Conservation (phyloP, 2,888 invertebrate genomes). For the Ophion ellenae region DNA sequence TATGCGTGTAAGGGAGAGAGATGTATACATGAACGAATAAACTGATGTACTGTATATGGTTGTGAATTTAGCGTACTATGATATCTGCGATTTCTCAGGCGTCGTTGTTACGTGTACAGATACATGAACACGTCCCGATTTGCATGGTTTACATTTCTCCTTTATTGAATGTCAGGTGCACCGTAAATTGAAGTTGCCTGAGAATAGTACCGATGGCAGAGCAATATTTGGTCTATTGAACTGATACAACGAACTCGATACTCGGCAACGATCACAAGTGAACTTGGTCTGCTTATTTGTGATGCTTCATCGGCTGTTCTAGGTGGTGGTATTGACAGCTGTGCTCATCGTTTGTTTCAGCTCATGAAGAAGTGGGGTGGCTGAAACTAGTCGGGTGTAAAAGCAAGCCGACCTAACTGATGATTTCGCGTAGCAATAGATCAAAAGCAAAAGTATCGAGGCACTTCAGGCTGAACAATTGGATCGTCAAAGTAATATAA, state of each 20-base stretch:
- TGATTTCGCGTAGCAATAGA: no score
- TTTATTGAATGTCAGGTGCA: slow-evolving; percentile 52
- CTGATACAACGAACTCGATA: slow-evolving; percentile 14
- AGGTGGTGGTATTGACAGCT: background rate
- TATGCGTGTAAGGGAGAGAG: background rate
- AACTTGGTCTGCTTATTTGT: slow-evolving; percentile 5
- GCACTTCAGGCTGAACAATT: no score
- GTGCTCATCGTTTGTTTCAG: background rate
- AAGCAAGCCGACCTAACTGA: background rate
- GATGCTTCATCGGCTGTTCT: background rate
- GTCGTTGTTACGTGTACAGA: slow-evolving; percentile 33
- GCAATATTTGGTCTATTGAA: slow-evolving; percentile 27
- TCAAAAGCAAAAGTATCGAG: no score
- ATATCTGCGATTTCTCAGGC: slow-evolving; percentile 43
- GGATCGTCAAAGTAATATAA: no score
- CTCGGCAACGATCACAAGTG: background rate
- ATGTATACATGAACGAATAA: background rate
- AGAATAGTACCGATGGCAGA: background rate
- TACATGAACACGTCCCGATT: slow-evolving; percentile 45
- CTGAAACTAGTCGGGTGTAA: background rate
- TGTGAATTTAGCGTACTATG: slow-evolving; percentile 42
- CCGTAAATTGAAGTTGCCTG: slow-evolving; percentile 12
- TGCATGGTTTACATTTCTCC: slow-evolving; percentile 47
- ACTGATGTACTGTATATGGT: background rate
- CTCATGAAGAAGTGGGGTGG: background rate